A percentile compares a stretch with the other conserved stretches of the same genome.
Evolutionary conservation across 1,140 invertebrate genomes (phyloP).

Genomic region (Trypoxylus dichotomus): DNA sequence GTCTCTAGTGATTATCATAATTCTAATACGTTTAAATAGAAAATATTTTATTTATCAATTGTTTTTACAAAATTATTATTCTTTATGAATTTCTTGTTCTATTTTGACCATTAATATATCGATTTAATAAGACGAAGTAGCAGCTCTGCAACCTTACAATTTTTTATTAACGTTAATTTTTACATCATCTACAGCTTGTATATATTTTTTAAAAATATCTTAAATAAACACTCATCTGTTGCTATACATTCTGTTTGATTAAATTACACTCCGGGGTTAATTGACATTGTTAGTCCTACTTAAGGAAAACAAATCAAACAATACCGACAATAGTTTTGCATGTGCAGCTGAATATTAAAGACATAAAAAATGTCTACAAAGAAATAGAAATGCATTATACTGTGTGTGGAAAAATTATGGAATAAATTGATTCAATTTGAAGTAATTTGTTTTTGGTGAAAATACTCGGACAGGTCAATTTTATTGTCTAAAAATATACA

Average conservation of each 20-base stretch:
- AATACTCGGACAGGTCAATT: no score
- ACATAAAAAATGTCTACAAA: no score
- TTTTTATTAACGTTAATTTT: neutral
- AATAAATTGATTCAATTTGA: no score
- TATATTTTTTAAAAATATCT: neutral
- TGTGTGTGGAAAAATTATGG: no score
- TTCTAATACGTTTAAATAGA: conserved; percentile 5
- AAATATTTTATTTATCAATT: conserved; percentile 9
- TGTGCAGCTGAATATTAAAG: no score
- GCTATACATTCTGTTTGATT: neutral
- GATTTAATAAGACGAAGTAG: neutral
- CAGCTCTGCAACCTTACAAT: neutral
- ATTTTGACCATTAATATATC: neutral
- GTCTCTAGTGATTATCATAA: conserved; percentile 16
- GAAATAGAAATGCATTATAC: no score
- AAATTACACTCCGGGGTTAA: no score
- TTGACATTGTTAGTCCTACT: no score
- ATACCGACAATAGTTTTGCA: no score
- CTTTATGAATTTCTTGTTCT: neutral
- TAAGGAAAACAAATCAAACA: no score
- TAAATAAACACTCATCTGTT: neutral
- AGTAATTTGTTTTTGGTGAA: no score
- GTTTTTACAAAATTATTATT: neutral
- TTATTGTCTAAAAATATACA: no score
- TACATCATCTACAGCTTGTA: neutral